phyloP scores from a whole-genome alignment of 2,113 vertebrate species.

The Azemiops feae region DNA sequence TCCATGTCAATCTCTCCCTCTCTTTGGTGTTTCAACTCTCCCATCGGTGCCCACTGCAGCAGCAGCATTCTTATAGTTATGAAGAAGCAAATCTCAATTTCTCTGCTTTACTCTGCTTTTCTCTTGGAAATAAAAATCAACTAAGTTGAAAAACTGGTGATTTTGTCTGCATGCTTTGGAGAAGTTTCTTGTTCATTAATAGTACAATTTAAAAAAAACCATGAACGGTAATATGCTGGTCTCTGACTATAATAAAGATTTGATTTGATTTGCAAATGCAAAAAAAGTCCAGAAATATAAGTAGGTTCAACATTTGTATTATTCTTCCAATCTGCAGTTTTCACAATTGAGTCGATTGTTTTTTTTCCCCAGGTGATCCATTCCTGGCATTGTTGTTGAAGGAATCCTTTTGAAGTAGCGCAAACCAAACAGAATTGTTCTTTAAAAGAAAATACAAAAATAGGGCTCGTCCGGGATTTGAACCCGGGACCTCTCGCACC shows the following conservation, averaged over 20 bases:
- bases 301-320: not conserved
- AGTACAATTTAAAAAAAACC: not conserved
- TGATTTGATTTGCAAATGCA: not conserved
- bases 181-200: not conserved
- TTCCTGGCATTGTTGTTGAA: not conserved
- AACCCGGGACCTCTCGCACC: slow-evolving; percentile 24
- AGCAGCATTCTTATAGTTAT: no score
- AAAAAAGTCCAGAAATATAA: not conserved
- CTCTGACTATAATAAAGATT: not conserved
- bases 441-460: not conserved
- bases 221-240: not conserved
- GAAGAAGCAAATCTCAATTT: not conserved
- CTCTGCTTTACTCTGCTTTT: not conserved
- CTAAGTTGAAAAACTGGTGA: not conserved
- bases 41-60: not conserved
- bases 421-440: not conserved
- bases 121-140: slow-evolving; percentile 4
- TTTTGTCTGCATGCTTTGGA: not conserved
- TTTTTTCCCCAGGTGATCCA: not conserved
- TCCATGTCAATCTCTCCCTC: not conserved
- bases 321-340: not conserved
- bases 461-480: slow-evolving; percentile 6
- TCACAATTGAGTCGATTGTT: not conserved
- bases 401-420: not conserved
- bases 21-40: not conserved